Conservation (phyloP, 2,888 invertebrate species). For the Scaeva pyrastri region DNA sequence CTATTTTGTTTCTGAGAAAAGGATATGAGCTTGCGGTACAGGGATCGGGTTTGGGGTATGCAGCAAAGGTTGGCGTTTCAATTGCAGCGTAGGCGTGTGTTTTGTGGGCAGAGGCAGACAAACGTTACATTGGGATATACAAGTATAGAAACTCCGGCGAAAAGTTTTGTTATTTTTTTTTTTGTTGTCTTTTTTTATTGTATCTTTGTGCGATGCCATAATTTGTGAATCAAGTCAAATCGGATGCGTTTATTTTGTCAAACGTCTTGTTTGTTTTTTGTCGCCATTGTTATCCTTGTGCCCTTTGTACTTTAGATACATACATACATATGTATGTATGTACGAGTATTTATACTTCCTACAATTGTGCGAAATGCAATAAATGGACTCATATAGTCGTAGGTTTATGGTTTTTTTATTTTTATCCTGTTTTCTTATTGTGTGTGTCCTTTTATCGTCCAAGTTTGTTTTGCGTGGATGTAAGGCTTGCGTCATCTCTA, state of each 20-base stretch:
- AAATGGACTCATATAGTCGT: conserved; percentile 37
- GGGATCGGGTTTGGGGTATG: background rate
- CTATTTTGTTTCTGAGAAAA: conserved; percentile 30
- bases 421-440: conserved; percentile 35
- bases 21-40: conserved; percentile 14
- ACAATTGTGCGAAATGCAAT: conserved; percentile 12
- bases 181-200: conserved; percentile 24
- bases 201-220: background rate
- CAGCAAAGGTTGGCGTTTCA: conserved; percentile 27
- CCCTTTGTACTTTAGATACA: conserved; percentile 18
- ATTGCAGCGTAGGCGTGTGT: conserved; percentile 18
- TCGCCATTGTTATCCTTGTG: conserved; percentile 28
- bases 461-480: background rate
- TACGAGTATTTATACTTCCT: no score
- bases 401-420: conserved; percentile 61
- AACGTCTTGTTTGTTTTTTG: conserved; percentile 56
- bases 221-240: conserved; percentile 60
- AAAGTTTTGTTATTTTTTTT: conserved; percentile 17
- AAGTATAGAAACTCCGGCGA: background rate
- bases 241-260: conserved; percentile 69
- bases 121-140: conserved; percentile 23
- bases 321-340: no score
- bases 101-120: conserved; percentile 18
- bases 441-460: conserved; percentile 53
- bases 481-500: background rate